Percentiles rank a stretch among this genome's conserved stretches.
phyloP scores from a whole-genome alignment of 1,140 invertebrate species.

The Octopus sinensis region DNA sequence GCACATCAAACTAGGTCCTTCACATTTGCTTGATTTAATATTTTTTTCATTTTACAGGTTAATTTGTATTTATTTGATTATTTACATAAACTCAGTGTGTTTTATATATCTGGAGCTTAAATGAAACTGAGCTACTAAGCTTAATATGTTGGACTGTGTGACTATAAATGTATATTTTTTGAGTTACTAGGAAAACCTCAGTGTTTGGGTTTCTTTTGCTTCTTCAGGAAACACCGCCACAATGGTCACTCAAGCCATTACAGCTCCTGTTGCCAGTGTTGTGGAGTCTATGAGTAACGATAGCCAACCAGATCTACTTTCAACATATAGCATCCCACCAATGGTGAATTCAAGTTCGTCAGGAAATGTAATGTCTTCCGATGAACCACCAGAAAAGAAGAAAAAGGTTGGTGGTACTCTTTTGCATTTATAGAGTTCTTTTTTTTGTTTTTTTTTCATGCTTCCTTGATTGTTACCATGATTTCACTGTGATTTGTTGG shows the following conservation, averaged over 20 bases:
- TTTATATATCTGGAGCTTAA: too few species aligned
- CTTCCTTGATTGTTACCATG: not conserved
- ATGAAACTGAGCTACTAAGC: too few species aligned
- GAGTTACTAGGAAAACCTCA: too few species aligned
- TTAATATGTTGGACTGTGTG: not conserved
- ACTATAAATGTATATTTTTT: not conserved
- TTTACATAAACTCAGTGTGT: too few species aligned
- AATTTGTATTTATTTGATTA: too few species aligned
- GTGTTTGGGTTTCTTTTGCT: not conserved
- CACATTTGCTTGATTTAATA: too few species aligned
- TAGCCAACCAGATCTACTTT: constrained; percentile 31
- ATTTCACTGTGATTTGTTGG: not conserved
- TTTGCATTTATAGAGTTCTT: not conserved
- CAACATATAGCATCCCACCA: constrained; percentile 27
- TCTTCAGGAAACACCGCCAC: constrained; percentile 34
- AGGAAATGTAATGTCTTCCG: constrained; percentile 70
- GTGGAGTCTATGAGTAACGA: constrained; percentile 34
- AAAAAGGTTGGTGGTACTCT: constrained; percentile 35
- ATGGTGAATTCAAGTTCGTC: constrained; percentile 49
- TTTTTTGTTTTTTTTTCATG: not conserved
- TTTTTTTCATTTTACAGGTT: too few species aligned
- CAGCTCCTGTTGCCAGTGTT: constrained; percentile 44
- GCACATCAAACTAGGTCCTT: too few species aligned
- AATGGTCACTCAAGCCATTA: constrained; percentile 53
- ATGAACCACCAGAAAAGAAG: constrained; percentile 50